These are phyloP conservation scores for Drosophila teissieri DNA, from an alignment of 1,140 invertebrate genomes.

Conservation along the genomic window DNA sequence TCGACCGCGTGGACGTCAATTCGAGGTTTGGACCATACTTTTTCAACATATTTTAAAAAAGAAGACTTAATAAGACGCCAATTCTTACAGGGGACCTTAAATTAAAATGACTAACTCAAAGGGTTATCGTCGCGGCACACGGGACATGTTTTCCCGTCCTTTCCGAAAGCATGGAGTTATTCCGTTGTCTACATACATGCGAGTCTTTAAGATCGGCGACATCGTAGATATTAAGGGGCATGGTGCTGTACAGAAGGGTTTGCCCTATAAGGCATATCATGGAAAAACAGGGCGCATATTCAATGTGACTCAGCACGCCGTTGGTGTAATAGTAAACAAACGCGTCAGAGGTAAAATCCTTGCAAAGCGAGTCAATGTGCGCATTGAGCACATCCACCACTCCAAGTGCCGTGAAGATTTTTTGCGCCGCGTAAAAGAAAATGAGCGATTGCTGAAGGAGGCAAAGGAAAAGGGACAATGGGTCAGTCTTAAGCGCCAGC, in stretches of 20 bases:
- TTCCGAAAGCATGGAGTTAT: slow-evolving; percentile 98
- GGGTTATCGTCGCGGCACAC: slow-evolving; percentile 98
- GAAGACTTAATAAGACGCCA: background rate
- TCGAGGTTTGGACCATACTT: slow-evolving; percentile 64
- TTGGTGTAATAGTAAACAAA: slow-evolving; percentile 99
- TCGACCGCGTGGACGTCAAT: slow-evolving; percentile 80
- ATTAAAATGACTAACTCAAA: slow-evolving; percentile 98
- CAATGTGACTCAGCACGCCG: slow-evolving; percentile 98
- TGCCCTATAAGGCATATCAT: slow-evolving; percentile 99
- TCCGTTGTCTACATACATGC: slow-evolving; percentile 97
- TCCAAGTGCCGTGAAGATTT: slow-evolving; percentile 99
- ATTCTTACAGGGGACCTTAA: background rate
- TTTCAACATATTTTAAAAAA: background rate
- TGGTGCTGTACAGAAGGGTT: slow-evolving; percentile 99
- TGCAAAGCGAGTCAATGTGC: slow-evolving; percentile 97
- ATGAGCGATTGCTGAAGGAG: slow-evolving; percentile 92
- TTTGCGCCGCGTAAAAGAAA: slow-evolving; percentile 95
- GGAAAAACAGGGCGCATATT: slow-evolving; percentile 99
- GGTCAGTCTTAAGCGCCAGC: slow-evolving; percentile 93
- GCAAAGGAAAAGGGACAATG: slow-evolving; percentile 92
- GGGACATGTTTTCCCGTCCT: slow-evolving; percentile 97
- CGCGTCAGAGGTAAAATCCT: slow-evolving; percentile 96
- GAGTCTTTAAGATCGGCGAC: slow-evolving; percentile 98
- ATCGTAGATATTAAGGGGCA: slow-evolving; percentile 99
- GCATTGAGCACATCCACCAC: slow-evolving; percentile 98